Evolutionary conservation across 1,140 invertebrate genomes (phyloP), one percentile per base, ranked within the genome.

Genomic region (Apocrypta bakeri): DNA sequence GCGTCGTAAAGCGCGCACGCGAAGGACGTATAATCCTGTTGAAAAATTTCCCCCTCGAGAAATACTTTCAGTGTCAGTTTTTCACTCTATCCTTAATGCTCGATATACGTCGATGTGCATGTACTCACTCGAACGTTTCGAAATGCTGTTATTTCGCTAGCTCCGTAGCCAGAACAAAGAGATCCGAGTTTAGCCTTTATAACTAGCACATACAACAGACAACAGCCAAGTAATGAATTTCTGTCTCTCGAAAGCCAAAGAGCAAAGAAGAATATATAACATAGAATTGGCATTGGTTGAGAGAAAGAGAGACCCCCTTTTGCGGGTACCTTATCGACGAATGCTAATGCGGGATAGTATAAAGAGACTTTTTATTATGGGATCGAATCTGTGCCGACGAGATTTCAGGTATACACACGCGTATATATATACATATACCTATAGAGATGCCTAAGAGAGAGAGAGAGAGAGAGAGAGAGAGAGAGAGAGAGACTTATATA

Each of bases 311-410:
- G 14, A 9, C 12, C 40, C 40, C 12, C 77, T 78, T 78, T 78
- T 48, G 42, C 42, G 64, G 77, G 64, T 64, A 48, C 40, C 78
- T 79, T 79, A 79, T 72, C 68, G 78, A 31, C 56, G 24, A 27
- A 80, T 73, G 56, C 79, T 80, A 80, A 80, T 73, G 69, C 61
- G 48, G 48, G 17, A 56, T 56, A 56, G 48, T 56, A 56, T 73
- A 80, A 73, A 64, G 69, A 73, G 27, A 24, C 56, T 64, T 73
- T 73, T 64, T 72, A 33, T 71, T 72, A 33, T n/a, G 33, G 42
- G 25, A 56, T 56, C 48, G 48, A 56, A 56, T 56, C 48, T 56
- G 48, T 56, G 48, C 48, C 48, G 12, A 17, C 48, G 48, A 56
- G 48, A 56, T 56, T 56, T 56, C 48, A 56, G 42, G 21, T 48